Evolutionary conservation across 2,797 vertebrate genomes (phyloP).

Genomic region (Spea hammondii): DNA sequence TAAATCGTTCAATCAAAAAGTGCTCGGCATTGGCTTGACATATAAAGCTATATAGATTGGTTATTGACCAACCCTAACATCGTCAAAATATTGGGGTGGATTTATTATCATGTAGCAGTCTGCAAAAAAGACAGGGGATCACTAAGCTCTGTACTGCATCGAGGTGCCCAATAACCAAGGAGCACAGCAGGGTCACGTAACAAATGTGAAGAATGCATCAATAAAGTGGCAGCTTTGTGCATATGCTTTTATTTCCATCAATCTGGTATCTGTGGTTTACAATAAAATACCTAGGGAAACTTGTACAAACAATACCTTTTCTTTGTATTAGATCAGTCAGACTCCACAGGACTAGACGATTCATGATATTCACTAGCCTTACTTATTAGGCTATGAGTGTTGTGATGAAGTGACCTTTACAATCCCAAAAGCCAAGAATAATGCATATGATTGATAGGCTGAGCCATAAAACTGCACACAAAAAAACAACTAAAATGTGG

Average conservation of each 20-base stretch:
- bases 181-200: too few species aligned
- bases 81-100: too few species aligned
- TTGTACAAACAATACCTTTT: not conserved
- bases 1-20: slow-evolving; percentile 6
- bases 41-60: too few species aligned
- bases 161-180: too few species aligned
- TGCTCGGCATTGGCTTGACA: too few species aligned
- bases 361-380: not conserved
- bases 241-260: not conserved
- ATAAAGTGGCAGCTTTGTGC: too few species aligned
- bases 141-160: too few species aligned
- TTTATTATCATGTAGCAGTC: too few species aligned
- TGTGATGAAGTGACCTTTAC: not conserved
- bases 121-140: too few species aligned
- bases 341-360: not conserved
- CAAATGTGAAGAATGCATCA: too few species aligned
- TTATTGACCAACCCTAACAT: too few species aligned
- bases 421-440: not conserved
- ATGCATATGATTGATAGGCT: not conserved
- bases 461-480: not conserved
- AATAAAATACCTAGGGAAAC: not conserved
- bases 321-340: not conserved
- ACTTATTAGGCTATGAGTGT: not conserved
- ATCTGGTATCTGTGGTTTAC: too few species aligned
- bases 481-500: not conserved